phyloP scores from a whole-genome alignment of 2,113 vertebrate genomes.

The Pungitius pungitius region DNA sequence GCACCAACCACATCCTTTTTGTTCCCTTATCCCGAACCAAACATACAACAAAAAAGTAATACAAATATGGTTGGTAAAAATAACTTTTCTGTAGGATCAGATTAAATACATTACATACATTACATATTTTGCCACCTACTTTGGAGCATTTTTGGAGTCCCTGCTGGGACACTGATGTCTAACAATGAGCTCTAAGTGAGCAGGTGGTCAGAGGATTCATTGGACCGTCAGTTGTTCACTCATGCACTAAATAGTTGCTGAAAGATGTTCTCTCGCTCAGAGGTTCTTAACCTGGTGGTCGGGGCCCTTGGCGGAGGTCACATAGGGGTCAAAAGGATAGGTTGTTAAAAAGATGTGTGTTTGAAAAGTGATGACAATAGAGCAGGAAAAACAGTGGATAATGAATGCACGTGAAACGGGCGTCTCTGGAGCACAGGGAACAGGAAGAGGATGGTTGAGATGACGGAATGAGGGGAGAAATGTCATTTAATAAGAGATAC shows the following conservation, averaged over 20 bases:
- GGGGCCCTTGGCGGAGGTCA: slow-evolving; percentile 8
- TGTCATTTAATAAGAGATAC: not conserved
- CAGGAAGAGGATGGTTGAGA: not conserved
- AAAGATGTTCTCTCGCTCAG: slow-evolving; percentile 50
- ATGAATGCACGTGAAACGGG: not conserved
- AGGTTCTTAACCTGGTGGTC: slow-evolving; percentile 27
- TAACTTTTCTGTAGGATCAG: not conserved
- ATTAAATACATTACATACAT: not conserved
- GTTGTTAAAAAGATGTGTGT: not conserved
- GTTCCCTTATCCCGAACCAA: not conserved
- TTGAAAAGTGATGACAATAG: not conserved
- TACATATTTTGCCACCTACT: not conserved
- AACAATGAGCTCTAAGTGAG: slow-evolving; percentile 2
- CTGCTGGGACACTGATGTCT: slow-evolving; percentile 6
- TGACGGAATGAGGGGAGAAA: not conserved
- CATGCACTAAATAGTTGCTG: slow-evolving; percentile 57
- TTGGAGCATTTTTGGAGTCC: not conserved
- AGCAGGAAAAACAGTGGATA: not conserved
- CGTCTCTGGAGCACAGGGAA: not conserved
- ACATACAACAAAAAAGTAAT: not conserved
- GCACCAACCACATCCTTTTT: too few relatives aligned
- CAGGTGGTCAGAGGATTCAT: slow-evolving; percentile 40
- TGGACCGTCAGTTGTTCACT: slow-evolving; percentile 50
- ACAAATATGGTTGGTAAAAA: not conserved
- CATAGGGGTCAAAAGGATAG: slow-evolving; percentile 11